A percentile compares a stretch with the other conserved stretches of the same genome.
These are phyloP conservation scores for Brachyptera risi DNA, from an alignment of 2,888 invertebrate species.

Conservation along the genomic window DNA sequence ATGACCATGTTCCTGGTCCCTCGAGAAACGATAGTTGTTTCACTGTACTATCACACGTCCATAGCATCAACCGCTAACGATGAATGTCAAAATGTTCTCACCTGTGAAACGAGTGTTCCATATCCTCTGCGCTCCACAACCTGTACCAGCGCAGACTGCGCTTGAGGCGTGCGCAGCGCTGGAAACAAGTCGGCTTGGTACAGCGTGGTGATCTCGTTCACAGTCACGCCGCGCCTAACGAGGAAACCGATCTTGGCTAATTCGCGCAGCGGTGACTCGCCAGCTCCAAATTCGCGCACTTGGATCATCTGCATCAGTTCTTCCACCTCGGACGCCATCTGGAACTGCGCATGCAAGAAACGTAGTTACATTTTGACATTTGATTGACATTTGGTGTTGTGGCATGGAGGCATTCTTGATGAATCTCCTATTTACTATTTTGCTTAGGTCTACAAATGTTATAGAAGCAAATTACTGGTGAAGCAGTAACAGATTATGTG, in stretches of 20 bases:
- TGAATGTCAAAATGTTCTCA: neutral
- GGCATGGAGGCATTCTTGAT: too few species aligned
- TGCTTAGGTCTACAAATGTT: too few species aligned
- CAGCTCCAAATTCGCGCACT: conserved; percentile 75
- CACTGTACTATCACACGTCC: too few species aligned
- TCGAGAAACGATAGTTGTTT: too few species aligned
- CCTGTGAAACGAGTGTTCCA: conserved; percentile 74
- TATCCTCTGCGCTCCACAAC: conserved; percentile 80
- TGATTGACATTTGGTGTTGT: too few species aligned
- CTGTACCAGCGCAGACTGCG: conserved; percentile 79
- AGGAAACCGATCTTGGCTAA: conserved; percentile 78
- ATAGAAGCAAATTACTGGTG: too few species aligned
- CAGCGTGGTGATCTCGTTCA: conserved; percentile 70
- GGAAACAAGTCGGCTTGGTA: conserved; percentile 78
- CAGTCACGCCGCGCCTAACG: conserved; percentile 68
- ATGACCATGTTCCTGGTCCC: too few species aligned
- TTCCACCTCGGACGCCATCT: conserved; percentile 53
- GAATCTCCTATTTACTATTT: too few species aligned
- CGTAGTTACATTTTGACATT: too few species aligned
- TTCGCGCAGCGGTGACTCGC: conserved; percentile 73
- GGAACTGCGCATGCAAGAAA: too few species aligned
- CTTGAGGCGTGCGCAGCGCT: conserved; percentile 71
- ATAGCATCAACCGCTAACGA: too few species aligned
- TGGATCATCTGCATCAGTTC: conserved; percentile 69
- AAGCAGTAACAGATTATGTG: too few species aligned